Conservation (phyloP, 1,140 invertebrate species). For the Solenopsis invicta region DNA sequence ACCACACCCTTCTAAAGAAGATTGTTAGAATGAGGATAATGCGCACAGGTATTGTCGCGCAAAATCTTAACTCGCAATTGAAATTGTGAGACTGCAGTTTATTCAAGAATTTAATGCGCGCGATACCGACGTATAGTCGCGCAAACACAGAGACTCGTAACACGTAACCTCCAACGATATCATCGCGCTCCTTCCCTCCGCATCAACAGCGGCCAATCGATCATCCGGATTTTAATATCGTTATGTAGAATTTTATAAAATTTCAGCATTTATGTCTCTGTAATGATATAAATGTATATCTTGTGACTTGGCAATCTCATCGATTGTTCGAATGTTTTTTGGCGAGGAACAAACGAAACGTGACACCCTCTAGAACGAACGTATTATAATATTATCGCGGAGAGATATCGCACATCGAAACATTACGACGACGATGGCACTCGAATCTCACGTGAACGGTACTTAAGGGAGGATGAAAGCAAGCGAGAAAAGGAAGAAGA, state of each 20-base stretch:
- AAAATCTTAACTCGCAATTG: constrained; percentile 7
- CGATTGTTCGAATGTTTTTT: background rate
- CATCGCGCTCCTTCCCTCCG: background rate
- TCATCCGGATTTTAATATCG: background rate
- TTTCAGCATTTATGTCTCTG: background rate
- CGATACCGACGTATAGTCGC: background rate
- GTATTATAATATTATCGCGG: constrained; percentile 6
- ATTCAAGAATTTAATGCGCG: background rate
- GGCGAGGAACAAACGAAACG: background rate
- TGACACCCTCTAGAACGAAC: background rate
- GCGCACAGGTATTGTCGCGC: background rate
- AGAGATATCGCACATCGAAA: background rate
- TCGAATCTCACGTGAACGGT: constrained; percentile 6
- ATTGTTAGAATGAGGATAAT: constrained; percentile 13
- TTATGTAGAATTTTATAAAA: background rate
- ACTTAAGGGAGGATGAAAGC: constrained; percentile 20
- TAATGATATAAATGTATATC: too few species aligned
- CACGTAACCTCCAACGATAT: background rate
- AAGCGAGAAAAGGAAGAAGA: background rate
- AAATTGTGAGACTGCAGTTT: background rate
- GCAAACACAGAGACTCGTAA: background rate
- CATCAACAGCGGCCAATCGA: background rate
- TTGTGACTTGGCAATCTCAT: background rate
- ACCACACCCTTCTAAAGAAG: background rate
- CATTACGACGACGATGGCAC: background rate